These are phyloP conservation scores for Patiria pectinifera DNA, from an alignment of 53 echinoderm and acorn worm species.

Conservation along the genomic window DNA sequence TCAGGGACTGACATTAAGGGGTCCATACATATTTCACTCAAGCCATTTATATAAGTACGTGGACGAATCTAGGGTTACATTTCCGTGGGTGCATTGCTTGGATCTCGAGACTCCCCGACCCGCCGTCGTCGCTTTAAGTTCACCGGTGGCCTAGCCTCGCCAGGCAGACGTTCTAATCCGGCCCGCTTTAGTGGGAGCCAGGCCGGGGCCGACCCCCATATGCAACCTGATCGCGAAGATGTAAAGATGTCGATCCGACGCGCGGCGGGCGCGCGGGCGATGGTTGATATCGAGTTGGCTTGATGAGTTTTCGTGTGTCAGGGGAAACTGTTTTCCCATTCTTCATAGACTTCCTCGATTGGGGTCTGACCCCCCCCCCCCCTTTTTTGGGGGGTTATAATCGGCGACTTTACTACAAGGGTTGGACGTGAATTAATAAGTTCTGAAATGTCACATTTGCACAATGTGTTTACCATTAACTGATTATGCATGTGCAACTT, in stretches of 20 bases:
- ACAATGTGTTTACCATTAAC: too few species aligned
- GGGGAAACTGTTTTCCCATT: neutral
- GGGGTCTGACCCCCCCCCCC: neutral
- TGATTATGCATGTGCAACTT: too few species aligned
- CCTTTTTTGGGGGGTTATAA: too few species aligned
- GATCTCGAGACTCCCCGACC: neutral
- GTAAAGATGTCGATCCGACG: neutral
- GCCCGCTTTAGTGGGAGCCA: slow-evolving; percentile 11
- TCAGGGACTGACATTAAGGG: neutral
- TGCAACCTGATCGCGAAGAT: slow-evolving; percentile 38
- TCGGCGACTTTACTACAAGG: too few species aligned
- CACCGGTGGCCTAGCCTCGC: slow-evolving; percentile 16
- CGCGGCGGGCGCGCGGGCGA: neutral
- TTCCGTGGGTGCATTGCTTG: neutral
- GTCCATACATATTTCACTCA: neutral
- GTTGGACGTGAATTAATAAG: too few species aligned
- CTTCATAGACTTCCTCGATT: neutral
- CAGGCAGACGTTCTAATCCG: slow-evolving; percentile 18
- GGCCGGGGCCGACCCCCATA: slow-evolving; percentile 15
- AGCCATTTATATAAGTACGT: neutral
- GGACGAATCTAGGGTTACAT: neutral
- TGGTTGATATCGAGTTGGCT: neutral
- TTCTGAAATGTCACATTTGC: too few species aligned
- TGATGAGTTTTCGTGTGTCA: neutral
- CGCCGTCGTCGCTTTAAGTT: neutral